Base-by-base conservation (phyloP, 2,888 invertebrate species). In the Tachina fera region DNA sequence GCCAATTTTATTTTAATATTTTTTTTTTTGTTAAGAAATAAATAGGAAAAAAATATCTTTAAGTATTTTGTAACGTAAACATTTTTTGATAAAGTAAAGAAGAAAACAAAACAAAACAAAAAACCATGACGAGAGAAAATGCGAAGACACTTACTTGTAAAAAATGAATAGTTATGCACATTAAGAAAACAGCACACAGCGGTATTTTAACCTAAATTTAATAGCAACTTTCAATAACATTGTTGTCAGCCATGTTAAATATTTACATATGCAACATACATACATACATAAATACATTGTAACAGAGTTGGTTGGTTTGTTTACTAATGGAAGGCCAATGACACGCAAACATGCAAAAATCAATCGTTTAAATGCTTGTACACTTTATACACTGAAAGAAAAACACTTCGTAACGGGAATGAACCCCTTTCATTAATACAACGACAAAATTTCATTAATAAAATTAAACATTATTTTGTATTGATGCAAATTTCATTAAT, bases 131-230 rank as follows among this genome's bases (percentile, higher is more conserved):
- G 13, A 43, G n/a, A 71, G n/a, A 70, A 61, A 76, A 45, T 49
- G 19, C 14, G 0, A 19, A 74, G 47, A 31, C n/a, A 19, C 4
- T 4, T 65, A 1, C n/a, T n/a, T 45, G 41, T 60, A 43, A 71
- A 31, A 47, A 22, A 39, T 16, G 19, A 71, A 49, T 72, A n/a
- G n/a, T n/a, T n/a, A 72, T 78, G 72, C 71, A 70, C 60, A 70
- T 76, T 68, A 53, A 61, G 19, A 76, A 61, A 86, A 63, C 47
- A 70, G 74, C 83, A 86, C 68, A 70, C 63, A 86, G 70, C 81
- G 85, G 78, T 75, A 86, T 78, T 65, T 75, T 86, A 83, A 83
- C 78, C 85, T 49, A 83, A 78, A 83, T 82, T 65, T 65, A 65
- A 77, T 49, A 19, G 65, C 71, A 71, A 71, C 63, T 51, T 16